phyloP scores from a whole-genome alignment of 2,888 invertebrate species.

The Mimumesa dahlbomi region DNA sequence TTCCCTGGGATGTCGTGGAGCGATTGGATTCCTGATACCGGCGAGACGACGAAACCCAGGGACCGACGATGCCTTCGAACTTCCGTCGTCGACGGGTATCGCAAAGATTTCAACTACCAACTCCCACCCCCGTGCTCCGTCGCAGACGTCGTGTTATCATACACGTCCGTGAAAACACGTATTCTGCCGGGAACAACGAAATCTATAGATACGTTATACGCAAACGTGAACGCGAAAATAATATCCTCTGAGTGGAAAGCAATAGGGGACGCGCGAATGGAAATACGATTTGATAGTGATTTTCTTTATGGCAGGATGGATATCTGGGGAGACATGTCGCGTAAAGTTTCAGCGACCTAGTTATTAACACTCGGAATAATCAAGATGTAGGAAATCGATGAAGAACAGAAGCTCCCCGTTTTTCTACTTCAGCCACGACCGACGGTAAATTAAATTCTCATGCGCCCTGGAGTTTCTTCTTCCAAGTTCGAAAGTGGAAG shows the following conservation, averaged over 20 bases:
- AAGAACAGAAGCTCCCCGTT: slow-evolving; percentile 1
- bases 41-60: slow-evolving; percentile 20
- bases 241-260: too few relatives aligned
- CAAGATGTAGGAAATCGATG: slow-evolving; percentile 42
- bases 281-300: slow-evolving; percentile 9
- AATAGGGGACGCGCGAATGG: slow-evolving; percentile 10
- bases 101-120: slow-evolving; percentile 5
- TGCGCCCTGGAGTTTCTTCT: background rate
- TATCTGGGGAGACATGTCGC: slow-evolving; percentile 21
- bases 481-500: background rate
- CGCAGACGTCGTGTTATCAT: background rate
- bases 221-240: too few relatives aligned
- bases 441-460: slow-evolving; percentile 17
- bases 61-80: slow-evolving; percentile 5
- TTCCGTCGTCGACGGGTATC: background rate
- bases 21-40: slow-evolving; percentile 45
- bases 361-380: slow-evolving; percentile 42
- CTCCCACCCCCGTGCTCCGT: background rate
- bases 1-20: slow-evolving; percentile 24
- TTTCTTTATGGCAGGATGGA: too few relatives aligned
- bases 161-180: background rate
- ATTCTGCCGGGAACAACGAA: too few relatives aligned
- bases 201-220: too few relatives aligned
- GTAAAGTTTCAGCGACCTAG: slow-evolving; percentile 41
- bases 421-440: background rate